phyloP scores from a whole-genome alignment of 2,113 vertebrate species.

The Pelmatolapia mariae region DNA sequence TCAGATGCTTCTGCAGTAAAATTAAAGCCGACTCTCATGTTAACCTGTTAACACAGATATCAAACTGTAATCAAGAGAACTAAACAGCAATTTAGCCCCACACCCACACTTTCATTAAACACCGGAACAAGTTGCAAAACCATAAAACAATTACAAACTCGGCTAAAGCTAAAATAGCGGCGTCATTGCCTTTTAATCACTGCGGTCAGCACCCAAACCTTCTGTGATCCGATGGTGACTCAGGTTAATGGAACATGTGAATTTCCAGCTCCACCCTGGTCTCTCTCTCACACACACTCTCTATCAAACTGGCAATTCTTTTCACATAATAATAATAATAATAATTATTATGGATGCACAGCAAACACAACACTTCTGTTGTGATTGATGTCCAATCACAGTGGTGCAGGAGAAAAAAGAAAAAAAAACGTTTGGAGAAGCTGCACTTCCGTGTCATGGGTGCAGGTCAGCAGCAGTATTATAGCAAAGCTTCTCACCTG shows the following conservation, averaged over 20 bases:
- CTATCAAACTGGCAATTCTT: neutral
- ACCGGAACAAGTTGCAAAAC: neutral
- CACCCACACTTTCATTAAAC: neutral
- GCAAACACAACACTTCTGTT: neutral
- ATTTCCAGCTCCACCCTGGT: constrained; percentile 41
- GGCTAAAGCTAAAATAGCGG: neutral
- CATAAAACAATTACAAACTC: neutral
- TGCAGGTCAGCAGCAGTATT: neutral
- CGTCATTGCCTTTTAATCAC: neutral
- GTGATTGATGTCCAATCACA: neutral
- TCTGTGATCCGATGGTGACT: constrained; percentile 49
- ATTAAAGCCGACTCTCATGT: neutral
- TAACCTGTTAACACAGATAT: neutral
- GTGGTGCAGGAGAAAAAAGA: neutral
- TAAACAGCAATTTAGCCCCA: neutral
- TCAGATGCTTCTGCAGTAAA: neutral
- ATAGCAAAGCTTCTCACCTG: neutral
- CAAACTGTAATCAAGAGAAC: neutral
- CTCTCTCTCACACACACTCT: rapidly evolving
- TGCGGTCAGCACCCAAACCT: constrained; percentile 4
- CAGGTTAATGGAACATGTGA: constrained; percentile 53
- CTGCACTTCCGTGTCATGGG: neutral
- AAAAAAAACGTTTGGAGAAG: neutral
- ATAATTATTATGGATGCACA: rapidly evolving
- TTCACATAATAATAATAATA: neutral